These are phyloP conservation scores for Neogobius melanostomus DNA, from an alignment of 2,113 vertebrate species.

Conservation along the genomic window DNA sequence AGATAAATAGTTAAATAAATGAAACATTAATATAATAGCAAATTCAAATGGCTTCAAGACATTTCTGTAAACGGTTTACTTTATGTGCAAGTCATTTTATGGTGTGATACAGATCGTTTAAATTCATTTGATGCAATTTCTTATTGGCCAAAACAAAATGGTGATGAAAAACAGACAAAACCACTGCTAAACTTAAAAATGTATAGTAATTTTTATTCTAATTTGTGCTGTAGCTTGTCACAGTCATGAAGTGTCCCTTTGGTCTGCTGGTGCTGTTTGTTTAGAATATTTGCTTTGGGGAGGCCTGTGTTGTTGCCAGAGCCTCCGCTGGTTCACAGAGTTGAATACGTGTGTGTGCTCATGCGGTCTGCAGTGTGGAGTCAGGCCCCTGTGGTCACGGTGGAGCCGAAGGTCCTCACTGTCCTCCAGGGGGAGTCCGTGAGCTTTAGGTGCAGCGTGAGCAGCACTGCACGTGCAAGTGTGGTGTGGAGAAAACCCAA, in stretches of 20 bases:
- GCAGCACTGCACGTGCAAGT: conserved; percentile 70
- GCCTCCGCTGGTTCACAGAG: conserved; percentile 49
- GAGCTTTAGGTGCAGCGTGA: conserved; percentile 83
- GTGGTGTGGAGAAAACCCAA: conserved; percentile 84
- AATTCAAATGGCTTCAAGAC: too few relatives aligned
- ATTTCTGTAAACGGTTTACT: too few relatives aligned
- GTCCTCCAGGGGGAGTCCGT: conserved; percentile 83
- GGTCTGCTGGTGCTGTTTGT: conserved; percentile 43
- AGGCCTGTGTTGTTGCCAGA: conserved; percentile 28
- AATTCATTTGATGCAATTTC: too few relatives aligned
- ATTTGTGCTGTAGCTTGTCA: conserved; percentile 5
- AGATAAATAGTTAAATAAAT: too few relatives aligned
- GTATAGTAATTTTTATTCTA: not conserved
- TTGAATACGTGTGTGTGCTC: conserved; percentile 5
- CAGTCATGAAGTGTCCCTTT: not conserved
- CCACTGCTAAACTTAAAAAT: too few relatives aligned
- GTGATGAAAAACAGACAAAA: too few relatives aligned
- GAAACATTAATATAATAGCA: too few relatives aligned
- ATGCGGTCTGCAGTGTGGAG: conserved; percentile 57
- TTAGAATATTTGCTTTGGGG: conserved; percentile 52
- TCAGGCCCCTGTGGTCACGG: conserved; percentile 83
- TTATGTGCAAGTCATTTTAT: too few relatives aligned
- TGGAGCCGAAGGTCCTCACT: conserved; percentile 79
- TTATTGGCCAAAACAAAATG: too few relatives aligned
- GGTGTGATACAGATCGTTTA: too few relatives aligned